A percentile compares a stretch with the other conserved stretches of the same genome.
Evolutionary conservation across 2,113 vertebrate genomes (phyloP).

Genomic region (Ifrita kowaldi): DNA sequence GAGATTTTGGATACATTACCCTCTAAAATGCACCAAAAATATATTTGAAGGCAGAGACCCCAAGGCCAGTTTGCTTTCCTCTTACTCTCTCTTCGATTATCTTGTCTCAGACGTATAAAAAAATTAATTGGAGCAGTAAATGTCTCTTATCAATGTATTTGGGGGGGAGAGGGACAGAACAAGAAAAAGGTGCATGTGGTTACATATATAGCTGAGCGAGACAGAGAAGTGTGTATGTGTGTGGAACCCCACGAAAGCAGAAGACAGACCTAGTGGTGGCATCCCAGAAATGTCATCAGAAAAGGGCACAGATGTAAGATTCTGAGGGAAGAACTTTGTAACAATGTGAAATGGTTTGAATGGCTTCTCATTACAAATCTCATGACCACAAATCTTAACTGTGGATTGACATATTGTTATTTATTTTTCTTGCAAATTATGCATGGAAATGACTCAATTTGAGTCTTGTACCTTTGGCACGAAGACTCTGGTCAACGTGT

Average conservation of each 20-base stretch:
- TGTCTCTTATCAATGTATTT: background rate
- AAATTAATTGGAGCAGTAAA: constrained; percentile 33
- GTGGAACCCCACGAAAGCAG: background rate
- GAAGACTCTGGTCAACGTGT: background rate
- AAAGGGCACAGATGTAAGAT: background rate
- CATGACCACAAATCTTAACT: background rate
- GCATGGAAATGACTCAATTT: background rate
- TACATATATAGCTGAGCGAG: background rate
- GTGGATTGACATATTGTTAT: background rate
- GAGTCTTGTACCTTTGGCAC: background rate
- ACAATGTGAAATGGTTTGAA: background rate
- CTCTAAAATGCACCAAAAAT: constrained; percentile 63
- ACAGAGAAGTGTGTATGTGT: background rate
- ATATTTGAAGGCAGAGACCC: constrained; percentile 40
- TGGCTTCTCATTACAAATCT: background rate
- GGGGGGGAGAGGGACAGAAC: background rate
- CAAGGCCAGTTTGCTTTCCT: constrained; percentile 39
- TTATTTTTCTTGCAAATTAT: background rate
- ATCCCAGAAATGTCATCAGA: background rate
- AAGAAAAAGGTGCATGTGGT: background rate
- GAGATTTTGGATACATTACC: constrained; percentile 59
- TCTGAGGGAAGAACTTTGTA: background rate
- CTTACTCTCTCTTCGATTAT: constrained; percentile 47
- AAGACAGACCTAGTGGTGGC: background rate
- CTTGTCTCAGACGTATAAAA: constrained; percentile 20